Evolutionary conservation across 2,888 invertebrate genomes (phyloP).

Genomic region (Ischnus inquisitorius): DNA sequence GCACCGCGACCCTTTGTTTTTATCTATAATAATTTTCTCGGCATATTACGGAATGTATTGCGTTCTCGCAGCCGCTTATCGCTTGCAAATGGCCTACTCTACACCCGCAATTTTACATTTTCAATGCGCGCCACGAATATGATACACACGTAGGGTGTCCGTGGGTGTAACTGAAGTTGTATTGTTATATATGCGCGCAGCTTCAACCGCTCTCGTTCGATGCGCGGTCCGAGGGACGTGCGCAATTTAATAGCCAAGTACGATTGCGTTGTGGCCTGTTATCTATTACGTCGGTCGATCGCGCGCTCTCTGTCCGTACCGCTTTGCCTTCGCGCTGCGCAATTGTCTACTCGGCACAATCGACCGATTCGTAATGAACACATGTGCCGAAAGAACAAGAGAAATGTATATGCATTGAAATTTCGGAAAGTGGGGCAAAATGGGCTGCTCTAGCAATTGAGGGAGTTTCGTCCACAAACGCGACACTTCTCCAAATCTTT

Average conservation of each 20-base stretch:
- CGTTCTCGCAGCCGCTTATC: constrained; percentile 9
- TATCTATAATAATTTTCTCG: constrained; percentile 19
- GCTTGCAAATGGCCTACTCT: constrained; percentile 34
- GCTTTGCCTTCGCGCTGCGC: not conserved
- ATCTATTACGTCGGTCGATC: constrained; percentile 65
- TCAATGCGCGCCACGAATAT: not conserved
- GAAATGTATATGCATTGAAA: too few relatives aligned
- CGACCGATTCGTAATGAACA: too few relatives aligned
- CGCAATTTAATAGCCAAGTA: constrained; percentile 70
- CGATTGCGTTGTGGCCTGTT: constrained; percentile 61
- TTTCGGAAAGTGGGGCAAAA: too few relatives aligned
- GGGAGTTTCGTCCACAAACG: too few relatives aligned
- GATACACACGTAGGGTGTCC: not conserved
- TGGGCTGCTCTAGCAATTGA: too few relatives aligned
- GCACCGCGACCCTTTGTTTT: not conserved
- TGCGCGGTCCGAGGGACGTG: constrained; percentile 55
- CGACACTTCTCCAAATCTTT: too few relatives aligned
- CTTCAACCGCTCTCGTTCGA: constrained; percentile 55
- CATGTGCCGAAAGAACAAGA: too few relatives aligned
- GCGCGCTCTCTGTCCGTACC: not conserved
- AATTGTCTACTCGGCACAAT: not conserved
- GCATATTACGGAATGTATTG: not conserved
- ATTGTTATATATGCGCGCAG: not conserved
- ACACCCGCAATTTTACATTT: not conserved
- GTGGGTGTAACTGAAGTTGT: not conserved